Percentiles rank a stretch among this genome's conserved stretches.
Conservation (phyloP, 2,797 vertebrate genomes). For the Hylomyscus alleni region DNA sequence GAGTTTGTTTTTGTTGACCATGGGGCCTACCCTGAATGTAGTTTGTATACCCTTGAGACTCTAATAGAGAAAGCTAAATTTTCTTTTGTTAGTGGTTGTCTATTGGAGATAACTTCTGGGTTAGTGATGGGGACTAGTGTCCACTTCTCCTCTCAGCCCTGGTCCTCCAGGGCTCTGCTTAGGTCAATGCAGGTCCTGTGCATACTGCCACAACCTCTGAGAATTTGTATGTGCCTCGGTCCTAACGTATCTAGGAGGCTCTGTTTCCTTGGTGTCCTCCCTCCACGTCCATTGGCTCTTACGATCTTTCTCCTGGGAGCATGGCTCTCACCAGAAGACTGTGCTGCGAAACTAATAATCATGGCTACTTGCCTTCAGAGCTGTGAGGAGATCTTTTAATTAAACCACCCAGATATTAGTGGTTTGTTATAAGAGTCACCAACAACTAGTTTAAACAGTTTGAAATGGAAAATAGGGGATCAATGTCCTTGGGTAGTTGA, state of each 20-base stretch:
- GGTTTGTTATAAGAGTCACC: not conserved
- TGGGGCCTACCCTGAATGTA: not conserved
- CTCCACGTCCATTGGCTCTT: not conserved
- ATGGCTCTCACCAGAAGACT: not conserved
- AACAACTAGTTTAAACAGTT: not conserved
- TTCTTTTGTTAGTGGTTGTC: not conserved
- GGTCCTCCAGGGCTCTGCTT: not conserved
- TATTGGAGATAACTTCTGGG: not conserved
- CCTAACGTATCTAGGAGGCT: not conserved
- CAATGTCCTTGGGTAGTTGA: not conserved
- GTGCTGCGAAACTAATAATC: not conserved
- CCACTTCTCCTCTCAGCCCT: not conserved
- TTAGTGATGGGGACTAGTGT: not conserved
- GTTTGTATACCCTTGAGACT: not conserved
- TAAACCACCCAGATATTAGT: not conserved
- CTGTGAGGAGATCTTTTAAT: not conserved
- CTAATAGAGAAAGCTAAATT: not conserved
- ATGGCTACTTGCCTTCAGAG: not conserved
- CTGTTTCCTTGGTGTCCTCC: too few relatives aligned
- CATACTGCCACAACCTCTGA: not conserved
- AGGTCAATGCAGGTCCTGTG: not conserved
- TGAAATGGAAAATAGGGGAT: not conserved
- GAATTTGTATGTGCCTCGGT: not conserved
- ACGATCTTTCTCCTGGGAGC: not conserved
- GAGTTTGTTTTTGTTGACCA: not conserved